Evolutionary conservation across 2,888 invertebrate species (phyloP), one percentile per base, ranked within the genome.

Genomic region (Pyrrhosoma nymphula): DNA sequence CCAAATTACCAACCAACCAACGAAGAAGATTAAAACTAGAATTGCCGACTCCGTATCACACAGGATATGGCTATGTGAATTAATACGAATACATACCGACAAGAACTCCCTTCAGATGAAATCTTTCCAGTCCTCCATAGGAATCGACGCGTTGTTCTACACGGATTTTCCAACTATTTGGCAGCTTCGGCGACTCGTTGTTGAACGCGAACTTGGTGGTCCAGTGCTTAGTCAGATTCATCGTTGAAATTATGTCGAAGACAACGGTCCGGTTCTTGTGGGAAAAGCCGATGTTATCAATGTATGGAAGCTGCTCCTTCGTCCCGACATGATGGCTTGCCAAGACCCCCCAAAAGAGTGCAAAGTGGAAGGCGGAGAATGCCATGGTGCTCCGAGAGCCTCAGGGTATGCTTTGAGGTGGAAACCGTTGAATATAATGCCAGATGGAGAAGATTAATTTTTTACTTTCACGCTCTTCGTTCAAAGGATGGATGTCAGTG

Each of bases 211-310:
- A 75, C 3, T 93, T 69, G n/a, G 93, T 93, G 39, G 47, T 93
- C 93, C 93, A 93, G 47, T 93, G 93, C 39, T 63, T 63, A 3
- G 93, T 93, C 14, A 30, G 26, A 69, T 93, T 93, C 69, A 63
- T 93, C 18, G 8, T 55, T 3, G 69, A n/a, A 10, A 47, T 0
- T n/a, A 93, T n/a, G 20, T 39, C 39, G 47, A 93, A 69, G 12
- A 47, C 39, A 0, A 93, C 16, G 16, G 93, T 69, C 63, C 39
- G 20, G 47, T 93, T 93, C 0, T 47, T 16, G 1, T 75, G 69
- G 12, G 63, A 16, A 23, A 26, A n/a, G 69, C 60, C 16, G 23
- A 18, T 0, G 82, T 35, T 35, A 18, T 30, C 35, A n/a, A 3
- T 10, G 82, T 14, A 82, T 12, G 82, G 14, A 35, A 82, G 35